These are phyloP conservation scores for Seladonia tumulorum DNA, from an alignment of 2,888 invertebrate genomes.

Conservation along the genomic window DNA sequence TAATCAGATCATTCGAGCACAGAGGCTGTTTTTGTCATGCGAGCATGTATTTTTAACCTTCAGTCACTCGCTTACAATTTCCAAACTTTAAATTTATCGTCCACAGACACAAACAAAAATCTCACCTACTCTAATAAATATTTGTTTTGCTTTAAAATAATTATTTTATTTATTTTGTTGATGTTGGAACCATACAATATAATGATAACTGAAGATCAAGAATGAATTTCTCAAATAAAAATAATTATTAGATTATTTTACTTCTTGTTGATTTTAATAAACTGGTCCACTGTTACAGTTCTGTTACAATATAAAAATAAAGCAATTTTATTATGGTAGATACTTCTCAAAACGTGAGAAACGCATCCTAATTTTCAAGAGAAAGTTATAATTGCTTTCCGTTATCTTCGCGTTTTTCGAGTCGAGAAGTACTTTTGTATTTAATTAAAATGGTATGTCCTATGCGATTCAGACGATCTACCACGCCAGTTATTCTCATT, in stretches of 20 bases:
- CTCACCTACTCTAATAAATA: too few species aligned
- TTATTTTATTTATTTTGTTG: too few species aligned
- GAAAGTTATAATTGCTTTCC: background rate
- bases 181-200: too few species aligned
- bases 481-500: constrained; percentile 16
- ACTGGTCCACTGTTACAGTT: background rate
- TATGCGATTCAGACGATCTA: constrained; percentile 6
- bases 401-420: background rate
- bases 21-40: background rate
- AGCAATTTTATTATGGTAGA: background rate
- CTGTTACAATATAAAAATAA: background rate
- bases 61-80: background rate
- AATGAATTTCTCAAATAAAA: too few species aligned
- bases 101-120: too few species aligned
- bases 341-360: background rate
- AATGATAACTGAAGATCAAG: too few species aligned
- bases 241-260: too few species aligned
- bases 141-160: too few species aligned
- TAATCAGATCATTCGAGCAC: background rate
- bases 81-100: too few species aligned
- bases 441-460: background rate
- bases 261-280: background rate
- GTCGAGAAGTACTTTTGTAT: background rate
- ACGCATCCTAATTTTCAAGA: background rate
- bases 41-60: background rate